These are phyloP conservation scores for Mus minutoides DNA, from an alignment of 2,797 vertebrate species.

Conservation along the genomic window DNA sequence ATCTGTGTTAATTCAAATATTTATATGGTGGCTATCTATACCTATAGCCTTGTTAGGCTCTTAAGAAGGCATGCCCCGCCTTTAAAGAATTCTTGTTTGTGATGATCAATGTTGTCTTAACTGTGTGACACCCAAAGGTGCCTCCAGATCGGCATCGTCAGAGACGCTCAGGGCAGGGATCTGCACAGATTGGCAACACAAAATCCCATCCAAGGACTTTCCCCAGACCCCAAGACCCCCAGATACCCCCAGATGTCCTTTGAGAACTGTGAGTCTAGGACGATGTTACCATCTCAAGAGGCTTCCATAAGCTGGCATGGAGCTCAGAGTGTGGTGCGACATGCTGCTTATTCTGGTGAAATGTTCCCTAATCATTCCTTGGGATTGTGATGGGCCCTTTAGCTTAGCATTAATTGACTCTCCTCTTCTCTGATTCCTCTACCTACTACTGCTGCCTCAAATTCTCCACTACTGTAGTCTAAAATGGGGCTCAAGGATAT, in stretches of 20 bases:
- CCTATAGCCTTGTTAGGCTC: neutral
- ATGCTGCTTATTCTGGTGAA: neutral
- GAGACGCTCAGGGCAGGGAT: neutral
- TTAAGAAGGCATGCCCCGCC: neutral
- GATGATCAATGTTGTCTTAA: neutral
- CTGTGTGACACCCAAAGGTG: neutral
- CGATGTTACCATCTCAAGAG: neutral
- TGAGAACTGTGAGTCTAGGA: constrained; percentile 1
- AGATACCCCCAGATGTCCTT: accelerated
- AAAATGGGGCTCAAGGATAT: neutral
- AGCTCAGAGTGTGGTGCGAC: no score
- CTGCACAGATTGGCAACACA: neutral
- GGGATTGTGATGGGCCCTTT: neutral
- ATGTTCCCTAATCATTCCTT: neutral
- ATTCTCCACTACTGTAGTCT: neutral
- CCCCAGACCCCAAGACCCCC: neutral
- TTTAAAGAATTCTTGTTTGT: neutral
- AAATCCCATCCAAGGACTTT: neutral
- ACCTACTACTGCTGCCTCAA: neutral
- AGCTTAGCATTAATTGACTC: neutral
- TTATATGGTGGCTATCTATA: neutral
- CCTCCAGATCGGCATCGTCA: neutral
- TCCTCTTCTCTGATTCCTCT: neutral
- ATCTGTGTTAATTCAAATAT: neutral
- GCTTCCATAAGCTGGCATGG: neutral